Base-by-base conservation (phyloP, 2,888 invertebrate genomes). In the Anaspis maculata region DNA sequence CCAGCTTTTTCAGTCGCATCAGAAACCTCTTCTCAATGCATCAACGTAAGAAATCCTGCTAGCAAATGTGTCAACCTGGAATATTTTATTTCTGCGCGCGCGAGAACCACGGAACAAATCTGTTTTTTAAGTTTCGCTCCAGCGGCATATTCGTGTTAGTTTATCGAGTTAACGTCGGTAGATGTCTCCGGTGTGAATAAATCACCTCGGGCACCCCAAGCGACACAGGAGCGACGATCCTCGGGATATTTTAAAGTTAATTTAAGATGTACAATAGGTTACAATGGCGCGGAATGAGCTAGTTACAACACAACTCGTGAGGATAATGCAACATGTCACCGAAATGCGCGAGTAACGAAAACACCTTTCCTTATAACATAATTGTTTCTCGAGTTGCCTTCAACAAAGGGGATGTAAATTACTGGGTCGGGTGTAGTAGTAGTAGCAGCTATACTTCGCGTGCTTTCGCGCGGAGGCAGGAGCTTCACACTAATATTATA, bases 261-360 rank as follows among this genome's bases (percentile, higher is more conserved):
- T 46, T 46, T 44, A 40, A 41, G 45, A 41, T 28, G 54, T 55
- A 61, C 61, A 61, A 61, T 60, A 54, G 59, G 57, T 54, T 56
- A 58, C 57, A 59, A 57, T 57, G 44, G 57, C 44, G 46, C 50
- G 51, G 53, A 58, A 61, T 56, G 59, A 58, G 57, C 58, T 60
- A 56, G 59, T 59, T 59, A 57, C 52, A 52, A 54, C 51, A 50
- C 54, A 49, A 44, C 43, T 51, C 48, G 39, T 26, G 31, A 34
- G 41, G 41, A 56, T 56, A 59, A 59, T 58, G 49, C 53, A 49
- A 52, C 51, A 48, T 56, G 57, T 57, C 57, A 56, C 42, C 21
- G 38, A 37, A 37, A 41, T 41, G 39, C 37, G 39, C 36, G 39
- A 42, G 25, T 43, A 41, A 43, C 37, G 43, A 46, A 47, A 47